Base-by-base conservation (phyloP, 2,797 vertebrate species). In the Pseudochaenichthys georgianus region DNA sequence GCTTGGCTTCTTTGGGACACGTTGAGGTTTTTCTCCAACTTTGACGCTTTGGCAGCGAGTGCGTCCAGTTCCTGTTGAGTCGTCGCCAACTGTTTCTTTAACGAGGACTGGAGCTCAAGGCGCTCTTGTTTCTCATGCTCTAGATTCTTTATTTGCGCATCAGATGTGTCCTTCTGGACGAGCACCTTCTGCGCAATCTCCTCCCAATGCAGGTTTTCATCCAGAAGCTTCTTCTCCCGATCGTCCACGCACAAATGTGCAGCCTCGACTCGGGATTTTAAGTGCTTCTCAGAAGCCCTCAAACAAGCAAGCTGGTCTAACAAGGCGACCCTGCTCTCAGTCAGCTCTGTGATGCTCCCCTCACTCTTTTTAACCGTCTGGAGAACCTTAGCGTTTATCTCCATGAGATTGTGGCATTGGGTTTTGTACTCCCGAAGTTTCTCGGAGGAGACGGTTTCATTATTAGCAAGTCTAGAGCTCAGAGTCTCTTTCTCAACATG, bases 281-380 rank as follows among this genome's bases (percentile, higher is more conserved):
- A 85, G 19, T 94, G 95, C 47, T 92, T 95, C 88, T 97, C 95
- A 8, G 94, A 96, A 2, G 94, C 95, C 66, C 72, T 95, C 50
- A 93, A 77, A 19, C 58, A 71, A 57, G 92, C 80, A n/a, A 96
- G 65, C 46, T 96, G 89, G 0, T 90, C 93, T 80, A 96, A 92
- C 75, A 95, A 64, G 13, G 75, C 84, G 28, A 80, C 71, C 71
- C 88, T 93, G 83, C 79, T 90, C 69, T 88, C 82, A 21, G 90
- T 90, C 73, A 96, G 42, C 73, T 93, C 94, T 52, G 77, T 71
- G 43, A 92, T 83, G n/a, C 88, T 93, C 41, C 90, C 93, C 75
- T 96, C 91, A 0, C 84, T 86, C 64, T 87, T 94, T 73, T 90
- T 86, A 4, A 93, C 83, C 2, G 89, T 90, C 78, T 94, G 90